These are phyloP conservation scores for Diadophis punctatus DNA, from an alignment of 2,113 vertebrate genomes.

Conservation along the genomic window DNA sequence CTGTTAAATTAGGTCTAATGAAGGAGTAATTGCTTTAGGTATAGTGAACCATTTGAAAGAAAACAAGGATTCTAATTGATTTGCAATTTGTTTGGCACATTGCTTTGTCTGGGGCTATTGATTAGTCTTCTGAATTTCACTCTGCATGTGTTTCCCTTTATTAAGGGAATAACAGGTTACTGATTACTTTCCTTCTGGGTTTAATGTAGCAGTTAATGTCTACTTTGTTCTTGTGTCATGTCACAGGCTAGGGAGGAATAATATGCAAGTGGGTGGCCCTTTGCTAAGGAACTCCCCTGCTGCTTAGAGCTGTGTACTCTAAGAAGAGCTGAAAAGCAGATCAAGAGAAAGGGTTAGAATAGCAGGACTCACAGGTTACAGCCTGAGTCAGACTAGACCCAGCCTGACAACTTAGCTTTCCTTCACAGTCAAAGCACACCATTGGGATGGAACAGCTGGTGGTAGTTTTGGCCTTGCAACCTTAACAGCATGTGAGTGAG, in stretches of 20 bases:
- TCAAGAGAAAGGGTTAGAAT: conserved; percentile 98
- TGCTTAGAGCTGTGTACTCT: conserved; percentile 81
- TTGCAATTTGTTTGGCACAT: conserved; percentile 94
- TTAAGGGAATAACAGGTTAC: conserved; percentile 99
- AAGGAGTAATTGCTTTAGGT: conserved; percentile 99
- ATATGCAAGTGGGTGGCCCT: conserved; percentile 99
- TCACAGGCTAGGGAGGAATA: conserved; percentile 91
- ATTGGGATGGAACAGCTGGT: conserved; percentile 57
- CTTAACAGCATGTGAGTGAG: conserved; percentile 41
- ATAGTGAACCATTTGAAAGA: conserved; percentile 97
- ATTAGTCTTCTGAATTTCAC: conserved; percentile 96
- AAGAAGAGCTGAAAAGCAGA: conserved; percentile 86
- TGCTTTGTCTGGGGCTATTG: conserved; percentile 96
- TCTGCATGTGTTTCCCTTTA: conserved; percentile 99
- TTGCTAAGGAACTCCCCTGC: conserved; percentile 85
- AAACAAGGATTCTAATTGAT: conserved; percentile 99
- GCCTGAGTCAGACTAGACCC: conserved; percentile 76
- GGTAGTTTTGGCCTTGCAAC: conserved; percentile 61
- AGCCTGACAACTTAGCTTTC: conserved; percentile 81
- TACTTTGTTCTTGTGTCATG: conserved; percentile 99
- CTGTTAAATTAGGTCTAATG: conserved; percentile 99
- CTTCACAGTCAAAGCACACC: conserved; percentile 67
- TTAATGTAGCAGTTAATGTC: conserved; percentile 99
- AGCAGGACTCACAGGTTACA: conserved; percentile 88
- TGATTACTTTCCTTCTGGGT: conserved; percentile 98